These are phyloP conservation scores for Sinosuthora webbiana DNA, from an alignment of 2,113 vertebrate genomes.

Conservation along the genomic window DNA sequence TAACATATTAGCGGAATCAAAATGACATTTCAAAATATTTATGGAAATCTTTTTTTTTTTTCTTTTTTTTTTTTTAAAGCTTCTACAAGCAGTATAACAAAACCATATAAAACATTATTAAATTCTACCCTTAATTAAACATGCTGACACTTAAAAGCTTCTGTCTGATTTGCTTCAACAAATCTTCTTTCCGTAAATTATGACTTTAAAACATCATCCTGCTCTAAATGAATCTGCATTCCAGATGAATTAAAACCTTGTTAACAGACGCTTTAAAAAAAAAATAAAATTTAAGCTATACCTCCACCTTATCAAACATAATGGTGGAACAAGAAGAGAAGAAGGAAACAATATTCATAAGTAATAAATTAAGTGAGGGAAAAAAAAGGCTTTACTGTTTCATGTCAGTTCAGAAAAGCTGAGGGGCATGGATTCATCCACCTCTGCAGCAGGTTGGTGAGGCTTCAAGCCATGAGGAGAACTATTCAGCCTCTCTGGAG, in stretches of 20 bases:
- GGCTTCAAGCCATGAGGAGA: not conserved
- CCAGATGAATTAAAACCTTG: not conserved
- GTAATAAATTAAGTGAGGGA: not conserved
- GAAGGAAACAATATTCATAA: not conserved
- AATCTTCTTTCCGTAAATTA: slow-evolving; percentile 37
- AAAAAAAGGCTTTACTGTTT: not conserved
- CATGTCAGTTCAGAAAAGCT: not conserved
- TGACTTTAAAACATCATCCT: slow-evolving; percentile 1
- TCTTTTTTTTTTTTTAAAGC: slow-evolving; percentile 5
- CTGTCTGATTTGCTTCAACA: slow-evolving; percentile 35
- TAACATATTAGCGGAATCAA: slow-evolving; percentile 62
- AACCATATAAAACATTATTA: slow-evolving; percentile 37
- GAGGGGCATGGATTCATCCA: not conserved
- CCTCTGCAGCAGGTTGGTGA: not conserved
- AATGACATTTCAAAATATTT: slow-evolving; percentile 55
- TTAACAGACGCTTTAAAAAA: not conserved
- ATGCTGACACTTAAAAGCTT: slow-evolving; percentile 57
- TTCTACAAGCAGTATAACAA: slow-evolving; percentile 63
- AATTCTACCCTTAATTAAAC: slow-evolving; percentile 60
- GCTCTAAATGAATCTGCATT: not conserved
- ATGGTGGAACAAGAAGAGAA: not conserved
- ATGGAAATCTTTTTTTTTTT: slow-evolving; percentile 42
- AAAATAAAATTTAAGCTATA: not conserved
- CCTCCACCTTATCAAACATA: not conserved
- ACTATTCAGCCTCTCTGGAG: not conserved